Evolutionary conservation across 2,113 vertebrate species (phyloP).

Genomic region (cattle (Bos taurus)): DNA sequence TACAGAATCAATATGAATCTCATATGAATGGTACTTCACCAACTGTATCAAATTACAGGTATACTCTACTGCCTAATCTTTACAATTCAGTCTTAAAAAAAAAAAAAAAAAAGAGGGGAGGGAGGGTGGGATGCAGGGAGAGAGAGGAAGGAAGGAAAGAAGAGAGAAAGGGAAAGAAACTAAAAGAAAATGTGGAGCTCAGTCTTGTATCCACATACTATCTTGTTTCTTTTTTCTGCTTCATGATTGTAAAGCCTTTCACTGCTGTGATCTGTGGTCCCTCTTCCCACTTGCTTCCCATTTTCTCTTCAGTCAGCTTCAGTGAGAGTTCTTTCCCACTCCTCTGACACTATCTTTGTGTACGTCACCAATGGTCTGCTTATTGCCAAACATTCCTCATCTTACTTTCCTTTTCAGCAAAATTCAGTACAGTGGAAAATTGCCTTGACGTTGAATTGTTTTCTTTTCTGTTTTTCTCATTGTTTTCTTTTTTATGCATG

Average conservation of each 20-base stretch:
- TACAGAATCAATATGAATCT: not conserved
- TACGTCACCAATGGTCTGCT: not conserved
- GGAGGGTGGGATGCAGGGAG: fast-evolving
- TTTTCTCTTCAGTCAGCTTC: not conserved
- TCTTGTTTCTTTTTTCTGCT: not conserved
- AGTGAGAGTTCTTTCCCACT: not conserved
- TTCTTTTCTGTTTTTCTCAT: not conserved
- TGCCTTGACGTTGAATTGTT: not conserved
- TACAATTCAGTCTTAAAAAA: not conserved
- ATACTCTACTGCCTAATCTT: not conserved
- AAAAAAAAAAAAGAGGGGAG: not conserved
- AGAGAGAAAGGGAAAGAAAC: not conserved
- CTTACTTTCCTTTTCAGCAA: not conserved
- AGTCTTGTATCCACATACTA: not conserved
- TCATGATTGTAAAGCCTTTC: not conserved
- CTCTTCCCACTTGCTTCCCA: no score
- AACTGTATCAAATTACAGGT: not conserved
- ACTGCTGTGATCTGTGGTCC: not conserved
- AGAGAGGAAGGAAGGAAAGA: not conserved
- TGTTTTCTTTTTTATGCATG: not conserved
- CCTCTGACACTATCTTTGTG: not conserved
- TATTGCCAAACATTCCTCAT: not conserved
- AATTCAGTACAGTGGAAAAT: not conserved
- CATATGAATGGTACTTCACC: not conserved
- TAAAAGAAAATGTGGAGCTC: not conserved